phyloP scores from a whole-genome alignment of 2,797 vertebrate genomes.

The Amblyopsis hoosieri region DNA sequence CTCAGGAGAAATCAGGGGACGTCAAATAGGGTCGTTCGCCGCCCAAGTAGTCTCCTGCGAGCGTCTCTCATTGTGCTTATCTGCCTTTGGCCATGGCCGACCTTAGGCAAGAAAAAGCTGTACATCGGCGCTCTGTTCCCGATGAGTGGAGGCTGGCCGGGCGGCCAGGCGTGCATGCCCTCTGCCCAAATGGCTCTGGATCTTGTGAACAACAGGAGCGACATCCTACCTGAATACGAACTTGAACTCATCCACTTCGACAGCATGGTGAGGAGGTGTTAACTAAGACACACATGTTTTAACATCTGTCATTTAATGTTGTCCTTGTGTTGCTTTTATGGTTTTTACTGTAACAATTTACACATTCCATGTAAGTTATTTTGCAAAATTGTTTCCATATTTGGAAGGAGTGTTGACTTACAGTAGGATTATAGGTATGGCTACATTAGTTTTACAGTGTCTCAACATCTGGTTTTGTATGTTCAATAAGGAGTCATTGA shows the following conservation, averaged over 20 bases:
- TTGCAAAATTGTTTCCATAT: conserved; percentile 7
- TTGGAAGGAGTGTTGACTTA: conserved; percentile 25
- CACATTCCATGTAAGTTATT: too few relatives aligned
- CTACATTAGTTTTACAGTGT: too few relatives aligned
- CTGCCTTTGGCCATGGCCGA: conserved; percentile 44
- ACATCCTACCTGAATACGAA: conserved; percentile 92
- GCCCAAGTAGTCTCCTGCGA: conserved; percentile 34
- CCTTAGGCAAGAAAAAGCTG: conserved; percentile 87
- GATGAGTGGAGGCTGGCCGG: conserved; percentile 93
- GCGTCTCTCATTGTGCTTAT: conserved; percentile 51
- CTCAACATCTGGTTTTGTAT: too few relatives aligned
- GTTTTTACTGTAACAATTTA: too few relatives aligned
- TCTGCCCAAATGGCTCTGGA: conserved; percentile 90
- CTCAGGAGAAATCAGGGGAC: conserved; percentile 28
- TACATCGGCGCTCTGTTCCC: conserved; percentile 94
- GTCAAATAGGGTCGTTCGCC: conserved; percentile 22
- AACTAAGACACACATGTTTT: neutral
- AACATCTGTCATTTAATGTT: too few relatives aligned
- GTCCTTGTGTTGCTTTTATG: too few relatives aligned
- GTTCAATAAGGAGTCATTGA: neutral
- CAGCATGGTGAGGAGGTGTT: conserved; percentile 83
- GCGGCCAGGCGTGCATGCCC: conserved; percentile 90
- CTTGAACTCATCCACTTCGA: conserved; percentile 90
- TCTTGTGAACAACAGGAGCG: conserved; percentile 87
- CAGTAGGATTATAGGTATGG: too few relatives aligned